Evolutionary conservation across 2,888 invertebrate species (phyloP), one percentile per base, ranked within the genome.

Genomic region (Lasioglossum leucozonium): DNA sequence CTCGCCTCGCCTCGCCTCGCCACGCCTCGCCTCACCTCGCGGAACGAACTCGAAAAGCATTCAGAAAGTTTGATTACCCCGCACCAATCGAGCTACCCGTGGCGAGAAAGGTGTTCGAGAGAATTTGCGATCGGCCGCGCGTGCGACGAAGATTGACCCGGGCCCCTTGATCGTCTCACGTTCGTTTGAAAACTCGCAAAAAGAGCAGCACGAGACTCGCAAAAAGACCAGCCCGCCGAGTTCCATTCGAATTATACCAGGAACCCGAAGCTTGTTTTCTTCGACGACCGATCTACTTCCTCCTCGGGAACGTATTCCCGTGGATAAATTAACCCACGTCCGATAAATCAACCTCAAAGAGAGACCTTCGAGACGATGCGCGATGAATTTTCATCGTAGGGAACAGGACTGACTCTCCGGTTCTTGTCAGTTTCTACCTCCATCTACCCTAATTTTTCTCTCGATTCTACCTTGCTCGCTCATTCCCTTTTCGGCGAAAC

Each of bases 11-110:
- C n/a, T n/a, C n/a, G n/a, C n/a, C n/a, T n/a, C n/a, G 62, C 37
- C 10, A 3, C 67, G 67, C 10, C 22, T 18, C 30, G 26, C 30
- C 34, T 22, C 22, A 42, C 72, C 26, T 69, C 80, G 58, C 84
- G 76, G 91, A 93, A 91, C 92, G 89, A 90, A 91, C 93, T 93
- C 93, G 89, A 93, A 87, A 92, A 81, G 93, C 88, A 93, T 93
- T 93, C 91, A n/a, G 80, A 78, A 79, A 79, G 75, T 78, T 88
- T 86, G 75, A 86, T 88, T 84, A 77, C 84, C 86, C 77, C 75
- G 73, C 90, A 90, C 90, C 90, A 72, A 65, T 40, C 67, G 74
- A 76, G 65, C 44, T 51, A 30, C 79, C 30, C 26, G 30, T 40
- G 22, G 22, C 42, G 26, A 55, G 78, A 71, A 47, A 81, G 40